A percentile compares a stretch with the other conserved stretches of the same genome.
These are phyloP conservation scores for Diachasma alloeum DNA, from an alignment of 1,140 invertebrate genomes.

Conservation along the genomic window DNA sequence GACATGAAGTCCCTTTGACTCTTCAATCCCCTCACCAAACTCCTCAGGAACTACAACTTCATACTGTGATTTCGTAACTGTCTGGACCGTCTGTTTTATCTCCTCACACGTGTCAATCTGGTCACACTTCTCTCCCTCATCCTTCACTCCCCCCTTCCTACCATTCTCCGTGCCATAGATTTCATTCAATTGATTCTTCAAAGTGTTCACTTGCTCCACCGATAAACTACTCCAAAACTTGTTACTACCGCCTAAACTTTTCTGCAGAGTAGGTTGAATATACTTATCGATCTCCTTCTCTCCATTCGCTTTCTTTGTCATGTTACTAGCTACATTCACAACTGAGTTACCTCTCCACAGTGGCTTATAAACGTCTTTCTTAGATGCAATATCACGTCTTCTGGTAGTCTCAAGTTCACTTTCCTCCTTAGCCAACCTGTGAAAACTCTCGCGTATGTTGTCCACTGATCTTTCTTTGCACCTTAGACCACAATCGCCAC, in stretches of 20 bases:
- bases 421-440: constrained; percentile 66
- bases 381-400: constrained; percentile 61
- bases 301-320: constrained; percentile 64
- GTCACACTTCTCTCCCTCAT: not conserved
- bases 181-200: constrained; percentile 83
- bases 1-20: constrained; percentile 70
- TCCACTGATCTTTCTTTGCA: constrained; percentile 88
- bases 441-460: constrained; percentile 80
- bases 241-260: constrained; percentile 73
- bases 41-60: constrained; percentile 70
- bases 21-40: constrained; percentile 36
- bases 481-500: constrained; percentile 78
- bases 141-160: constrained; percentile 38
- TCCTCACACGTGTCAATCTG: not conserved
- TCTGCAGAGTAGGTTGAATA: constrained; percentile 49
- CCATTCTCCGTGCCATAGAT: constrained; percentile 76
- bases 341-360: constrained; percentile 86
- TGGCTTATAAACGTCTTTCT: constrained; percentile 79
- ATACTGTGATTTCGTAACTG: constrained; percentile 56
- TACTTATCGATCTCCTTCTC: constrained; percentile 40
- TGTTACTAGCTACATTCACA: constrained; percentile 75
- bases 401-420: constrained; percentile 58
- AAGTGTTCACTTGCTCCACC: constrained; percentile 82
- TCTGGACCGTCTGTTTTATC: not conserved
- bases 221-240: constrained; percentile 85